A percentile compares a stretch with the other conserved stretches of the same genome.
Evolutionary conservation across 2,113 vertebrate genomes (phyloP).

Genomic region (Stegastes partitus): DNA sequence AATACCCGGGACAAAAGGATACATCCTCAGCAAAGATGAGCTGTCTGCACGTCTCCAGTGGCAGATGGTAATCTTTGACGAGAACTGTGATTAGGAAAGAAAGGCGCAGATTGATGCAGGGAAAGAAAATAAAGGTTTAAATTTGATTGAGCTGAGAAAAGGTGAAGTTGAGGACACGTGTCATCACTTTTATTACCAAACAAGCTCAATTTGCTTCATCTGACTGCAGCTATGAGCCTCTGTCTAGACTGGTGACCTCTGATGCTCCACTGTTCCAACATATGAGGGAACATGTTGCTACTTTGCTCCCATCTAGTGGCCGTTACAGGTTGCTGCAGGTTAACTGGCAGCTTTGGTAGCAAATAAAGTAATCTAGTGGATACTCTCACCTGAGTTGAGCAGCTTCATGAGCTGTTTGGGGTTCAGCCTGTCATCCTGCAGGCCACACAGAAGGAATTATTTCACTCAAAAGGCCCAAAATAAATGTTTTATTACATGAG

Average conservation of each 20-base stretch:
- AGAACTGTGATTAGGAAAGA: constrained; percentile 71
- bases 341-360: not conserved
- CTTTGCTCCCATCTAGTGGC: constrained; percentile 78
- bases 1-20: constrained; percentile 75
- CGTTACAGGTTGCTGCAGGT: not conserved
- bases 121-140: constrained; percentile 25
- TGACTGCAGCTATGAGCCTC: constrained; percentile 55
- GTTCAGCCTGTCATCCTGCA: constrained; percentile 79
- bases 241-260: constrained; percentile 73
- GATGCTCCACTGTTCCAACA: not conserved
- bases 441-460: not conserved
- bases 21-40: constrained; percentile 84
- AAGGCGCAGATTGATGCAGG: constrained; percentile 33
- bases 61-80: constrained; percentile 81
- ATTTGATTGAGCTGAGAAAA: constrained; percentile 26
- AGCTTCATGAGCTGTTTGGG: constrained; percentile 79
- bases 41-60: constrained; percentile 85
- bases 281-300: not conserved
- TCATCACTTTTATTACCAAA: constrained; percentile 42
- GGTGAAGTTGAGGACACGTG: constrained; percentile 52
- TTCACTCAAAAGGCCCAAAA: not conserved
- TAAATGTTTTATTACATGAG: not conserved
- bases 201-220: constrained; percentile 27
- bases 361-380: not conserved
- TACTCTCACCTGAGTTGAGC: constrained; percentile 80